Evolutionary conservation across 2,888 invertebrate species (phyloP), one percentile per base, ranked within the genome.

Genomic region (Psylliodes chrysocephalus): DNA sequence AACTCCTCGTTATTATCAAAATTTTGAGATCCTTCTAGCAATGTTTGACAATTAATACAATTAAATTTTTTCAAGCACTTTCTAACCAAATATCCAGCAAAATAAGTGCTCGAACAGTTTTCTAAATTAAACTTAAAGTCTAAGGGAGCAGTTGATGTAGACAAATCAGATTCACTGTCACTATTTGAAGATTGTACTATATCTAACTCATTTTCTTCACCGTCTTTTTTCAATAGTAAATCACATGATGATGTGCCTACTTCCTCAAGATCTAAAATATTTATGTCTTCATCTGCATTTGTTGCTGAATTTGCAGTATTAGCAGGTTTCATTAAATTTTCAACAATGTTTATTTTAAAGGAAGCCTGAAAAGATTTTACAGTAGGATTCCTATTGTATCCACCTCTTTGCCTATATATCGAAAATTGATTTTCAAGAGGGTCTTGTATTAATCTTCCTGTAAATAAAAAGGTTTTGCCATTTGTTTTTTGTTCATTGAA

Each of bases 311-410:
- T 55, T 8, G 44, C 55, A 44, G 25, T 44, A 14, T 8, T 17
- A 30, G 55, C 25, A 40, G 55, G 30, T 17, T 8, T 25, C 55
- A 42, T 44, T 28, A 42, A 42, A 55, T 55, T 55, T 1, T 28
- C n/a, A 8, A 55, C 55, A 30, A 55, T 40, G 18, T 49, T 49
- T 12, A 49, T 54, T 54, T 54, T 54, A 19, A 54, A 54, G 8
- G 25, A 40, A 8, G 40, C 7, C 33, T 35, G 8, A 12, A 54
- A 54, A 25, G 40, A 7, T 40, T 19, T 40, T 10, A 54, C 55
- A 1, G 28, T 49, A 10, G 49, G 49, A 10, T 49, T 49, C 14
- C 49, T 14, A 17, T 55, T 55, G 17, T 55, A 55, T 3, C 55
- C 42, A 2, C 44, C 44, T 28, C 28, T 44, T 18, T 55, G 44